phyloP scores from a whole-genome alignment of 1,140 invertebrate genomes.

The Drosophila parabipectinata region DNA sequence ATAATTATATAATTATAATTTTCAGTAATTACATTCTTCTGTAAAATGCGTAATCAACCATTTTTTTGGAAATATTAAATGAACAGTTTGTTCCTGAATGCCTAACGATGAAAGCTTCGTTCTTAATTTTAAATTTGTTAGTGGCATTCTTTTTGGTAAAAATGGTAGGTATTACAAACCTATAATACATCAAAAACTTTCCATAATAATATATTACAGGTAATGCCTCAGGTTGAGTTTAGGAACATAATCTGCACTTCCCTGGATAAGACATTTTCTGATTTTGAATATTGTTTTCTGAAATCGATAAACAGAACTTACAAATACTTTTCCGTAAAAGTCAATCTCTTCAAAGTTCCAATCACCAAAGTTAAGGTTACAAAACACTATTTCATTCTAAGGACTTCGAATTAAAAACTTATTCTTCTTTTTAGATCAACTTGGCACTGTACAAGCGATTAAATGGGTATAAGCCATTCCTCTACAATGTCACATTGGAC shows the following conservation, averaged over 20 bases:
- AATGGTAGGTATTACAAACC: background rate
- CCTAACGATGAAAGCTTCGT: too few relatives aligned
- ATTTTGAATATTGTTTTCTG: background rate
- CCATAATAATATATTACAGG: background rate
- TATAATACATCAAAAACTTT: too few relatives aligned
- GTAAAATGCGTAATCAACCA: too few relatives aligned
- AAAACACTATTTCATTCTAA: background rate
- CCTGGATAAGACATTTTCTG: background rate
- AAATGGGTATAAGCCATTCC: conserved; percentile 6
- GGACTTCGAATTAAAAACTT: background rate
- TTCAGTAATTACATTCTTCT: too few relatives aligned
- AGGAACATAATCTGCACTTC: background rate
- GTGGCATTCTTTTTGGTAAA: background rate
- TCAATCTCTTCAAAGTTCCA: background rate
- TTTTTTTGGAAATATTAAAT: too few relatives aligned
- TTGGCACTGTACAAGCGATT: background rate
- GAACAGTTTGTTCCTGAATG: too few relatives aligned
- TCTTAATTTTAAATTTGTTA: too few relatives aligned
- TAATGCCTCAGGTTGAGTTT: background rate
- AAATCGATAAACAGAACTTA: background rate
- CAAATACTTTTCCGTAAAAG: background rate
- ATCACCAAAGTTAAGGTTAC: background rate
- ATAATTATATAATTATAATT: too few relatives aligned
- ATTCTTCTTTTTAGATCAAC: background rate
- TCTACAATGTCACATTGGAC: conserved; percentile 3